A percentile compares a stretch with the other conserved stretches of the same genome.
Conservation (phyloP, 30 jellyfish, hydroid and myxozoan species). For the Haliclystus octoradiatus region DNA sequence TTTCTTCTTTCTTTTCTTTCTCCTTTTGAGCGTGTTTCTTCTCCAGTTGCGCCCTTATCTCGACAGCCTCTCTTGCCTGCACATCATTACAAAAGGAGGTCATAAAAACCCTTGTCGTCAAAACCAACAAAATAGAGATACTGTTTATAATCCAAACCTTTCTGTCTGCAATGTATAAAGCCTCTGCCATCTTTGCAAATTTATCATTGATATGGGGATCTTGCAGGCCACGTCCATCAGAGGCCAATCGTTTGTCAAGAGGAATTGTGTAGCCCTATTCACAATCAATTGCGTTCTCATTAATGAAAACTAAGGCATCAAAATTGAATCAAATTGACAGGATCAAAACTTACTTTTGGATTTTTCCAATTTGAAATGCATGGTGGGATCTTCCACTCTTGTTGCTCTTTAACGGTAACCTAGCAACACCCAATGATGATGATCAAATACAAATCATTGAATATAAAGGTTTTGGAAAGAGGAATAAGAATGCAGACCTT, state of each 20-base stretch:
- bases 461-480: background rate
- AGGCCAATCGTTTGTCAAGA: constrained; percentile 94
- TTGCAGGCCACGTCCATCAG: constrained; percentile 99
- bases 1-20: constrained; percentile 84
- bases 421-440: background rate
- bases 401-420: constrained; percentile 98
- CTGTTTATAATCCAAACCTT: constrained; percentile 24
- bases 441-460: too few species aligned
- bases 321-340: too few species aligned
- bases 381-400: constrained; percentile 99
- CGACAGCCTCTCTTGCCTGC: constrained; percentile 99
- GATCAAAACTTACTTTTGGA: constrained; percentile 72
- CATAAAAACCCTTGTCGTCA: background rate
- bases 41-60: constrained; percentile 93
- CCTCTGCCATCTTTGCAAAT: constrained; percentile 99
- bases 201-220: constrained; percentile 98
- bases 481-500: constrained; percentile 28
- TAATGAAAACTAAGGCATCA: too few species aligned
- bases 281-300: too few species aligned
- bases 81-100: background rate
- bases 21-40: constrained; percentile 93
- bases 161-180: constrained; percentile 98
- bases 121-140: background rate
- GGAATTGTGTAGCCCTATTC: constrained; percentile 98
- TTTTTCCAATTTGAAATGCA: constrained; percentile 99